A percentile compares a stretch with the other conserved stretches of the same genome.
These are phyloP conservation scores for Melanotaenia boesemani DNA, from an alignment of 2,797 vertebrate species.

Conservation along the genomic window DNA sequence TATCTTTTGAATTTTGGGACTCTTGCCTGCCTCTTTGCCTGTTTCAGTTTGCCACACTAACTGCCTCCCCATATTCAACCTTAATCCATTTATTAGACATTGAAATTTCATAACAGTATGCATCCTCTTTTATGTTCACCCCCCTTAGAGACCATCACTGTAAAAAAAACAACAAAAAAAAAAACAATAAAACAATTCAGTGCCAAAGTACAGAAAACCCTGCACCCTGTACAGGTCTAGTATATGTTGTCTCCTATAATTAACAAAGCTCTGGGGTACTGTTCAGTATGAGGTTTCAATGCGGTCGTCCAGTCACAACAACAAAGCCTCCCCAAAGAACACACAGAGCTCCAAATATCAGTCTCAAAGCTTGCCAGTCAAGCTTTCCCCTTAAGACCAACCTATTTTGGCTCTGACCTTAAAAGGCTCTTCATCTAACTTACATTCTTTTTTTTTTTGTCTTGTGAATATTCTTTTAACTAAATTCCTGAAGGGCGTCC, in stretches of 20 bases:
- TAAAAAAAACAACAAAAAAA: too few species aligned
- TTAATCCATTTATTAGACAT: background rate
- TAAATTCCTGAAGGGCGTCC: slow-evolving; percentile 45
- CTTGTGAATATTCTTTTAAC: slow-evolving; percentile 27
- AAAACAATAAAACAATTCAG: too few species aligned
- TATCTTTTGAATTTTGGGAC: background rate
- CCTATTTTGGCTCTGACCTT: slow-evolving; percentile 18
- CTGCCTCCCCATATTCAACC: background rate
- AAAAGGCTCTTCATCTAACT: slow-evolving; percentile 25
- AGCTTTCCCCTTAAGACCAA: slow-evolving; percentile 30
- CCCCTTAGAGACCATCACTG: background rate
- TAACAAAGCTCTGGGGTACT: slow-evolving; percentile 33
- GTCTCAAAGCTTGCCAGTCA: slow-evolving; percentile 47
- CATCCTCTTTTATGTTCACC: background rate
- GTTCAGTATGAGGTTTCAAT: slow-evolving; percentile 37
- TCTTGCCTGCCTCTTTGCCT: background rate
- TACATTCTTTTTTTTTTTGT: slow-evolving; percentile 15
- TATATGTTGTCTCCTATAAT: slow-evolving; percentile 31
- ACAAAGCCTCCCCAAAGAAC: slow-evolving; percentile 46
- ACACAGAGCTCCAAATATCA: slow-evolving; percentile 29
- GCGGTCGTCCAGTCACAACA: slow-evolving; percentile 40
- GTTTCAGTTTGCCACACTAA: background rate
- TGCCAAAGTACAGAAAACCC: slow-evolving; percentile 14
- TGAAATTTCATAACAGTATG: background rate
- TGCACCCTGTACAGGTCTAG: slow-evolving; percentile 1